Percentiles rank a stretch among this genome's conserved stretches.
Evolutionary conservation across 2,888 invertebrate genomes (phyloP).

Genomic region (Steromphala cineraria): DNA sequence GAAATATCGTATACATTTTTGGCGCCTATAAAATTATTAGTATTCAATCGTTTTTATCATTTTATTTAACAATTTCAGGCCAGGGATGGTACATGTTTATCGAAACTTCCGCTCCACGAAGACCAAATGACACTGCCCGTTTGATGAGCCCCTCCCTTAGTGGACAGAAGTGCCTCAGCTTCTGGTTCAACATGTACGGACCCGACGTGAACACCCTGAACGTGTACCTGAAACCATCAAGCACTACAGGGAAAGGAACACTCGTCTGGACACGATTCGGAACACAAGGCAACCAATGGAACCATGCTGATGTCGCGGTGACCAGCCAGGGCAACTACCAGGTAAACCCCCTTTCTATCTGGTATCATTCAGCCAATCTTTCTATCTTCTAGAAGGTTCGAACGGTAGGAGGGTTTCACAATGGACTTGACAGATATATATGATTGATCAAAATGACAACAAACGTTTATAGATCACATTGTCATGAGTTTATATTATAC

Average conservation of each 20-base stretch:
- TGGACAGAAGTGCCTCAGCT: constrained; percentile 55
- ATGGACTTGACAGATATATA: no score
- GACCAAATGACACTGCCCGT: constrained; percentile 79
- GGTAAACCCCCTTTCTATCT: constrained; percentile 7
- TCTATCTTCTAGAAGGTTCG: not conserved
- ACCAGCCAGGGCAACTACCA: constrained; percentile 17
- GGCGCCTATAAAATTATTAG: no score
- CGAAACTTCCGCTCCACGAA: constrained; percentile 79
- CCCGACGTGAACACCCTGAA: constrained; percentile 59
- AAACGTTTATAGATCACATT: no score
- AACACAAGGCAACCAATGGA: constrained; percentile 51
- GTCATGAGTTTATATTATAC: no score
- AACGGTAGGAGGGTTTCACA: no score
- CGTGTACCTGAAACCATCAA: constrained; percentile 45
- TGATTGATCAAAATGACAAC: no score
- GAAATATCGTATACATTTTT: no score
- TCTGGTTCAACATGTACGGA: constrained; percentile 73
- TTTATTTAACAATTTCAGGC: constrained; percentile 22
- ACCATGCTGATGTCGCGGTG: constrained; percentile 36
- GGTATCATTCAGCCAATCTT: no score
- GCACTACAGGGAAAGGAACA: constrained; percentile 20
- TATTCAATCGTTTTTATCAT: no score
- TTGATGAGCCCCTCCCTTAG: constrained; percentile 69
- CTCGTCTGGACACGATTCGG: constrained; percentile 35
- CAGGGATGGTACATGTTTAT: constrained; percentile 78